phyloP scores from a whole-genome alignment of 2,113 vertebrate genomes.

The Hippoglossus stenolepis region DNA sequence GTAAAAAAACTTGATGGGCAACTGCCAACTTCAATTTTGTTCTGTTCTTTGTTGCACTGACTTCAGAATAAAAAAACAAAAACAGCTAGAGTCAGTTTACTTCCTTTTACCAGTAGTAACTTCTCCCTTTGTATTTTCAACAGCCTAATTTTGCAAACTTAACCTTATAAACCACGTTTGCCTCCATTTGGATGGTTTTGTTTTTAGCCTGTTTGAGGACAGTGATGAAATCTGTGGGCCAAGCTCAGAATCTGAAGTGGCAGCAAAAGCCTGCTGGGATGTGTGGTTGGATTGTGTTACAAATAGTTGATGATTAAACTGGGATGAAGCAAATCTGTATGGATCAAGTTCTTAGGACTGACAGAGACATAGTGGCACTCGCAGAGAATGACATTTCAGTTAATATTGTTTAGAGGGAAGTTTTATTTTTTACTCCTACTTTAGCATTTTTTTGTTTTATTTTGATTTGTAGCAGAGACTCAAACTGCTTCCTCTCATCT shows the following conservation, averaged over 20 bases:
- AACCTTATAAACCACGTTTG: background rate
- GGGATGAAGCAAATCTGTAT: constrained; percentile 30
- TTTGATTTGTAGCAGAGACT: background rate
- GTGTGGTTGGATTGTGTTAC: constrained; percentile 21
- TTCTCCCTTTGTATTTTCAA: background rate
- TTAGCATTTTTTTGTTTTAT: background rate
- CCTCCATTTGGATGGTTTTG: background rate
- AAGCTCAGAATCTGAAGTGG: constrained; percentile 22
- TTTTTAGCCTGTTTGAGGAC: constrained; percentile 1
- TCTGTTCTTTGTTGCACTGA: background rate
- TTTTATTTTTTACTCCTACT: background rate
- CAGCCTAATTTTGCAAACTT: background rate
- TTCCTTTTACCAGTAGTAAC: background rate
- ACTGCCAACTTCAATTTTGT: background rate
- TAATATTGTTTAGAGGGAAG: background rate
- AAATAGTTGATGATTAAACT: constrained; percentile 51
- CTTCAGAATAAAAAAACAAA: background rate
- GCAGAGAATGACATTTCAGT: constrained; percentile 10
- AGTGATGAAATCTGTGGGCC: constrained; percentile 21
- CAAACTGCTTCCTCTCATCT: background rate
- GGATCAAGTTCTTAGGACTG: constrained; percentile 32
- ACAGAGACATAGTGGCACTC: background rate
- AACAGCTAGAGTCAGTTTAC: background rate
- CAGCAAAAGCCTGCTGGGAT: constrained; percentile 36
- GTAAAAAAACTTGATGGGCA: background rate